Conservation (phyloP, 2,888 invertebrate genomes). For the Melanophora roralis region DNA sequence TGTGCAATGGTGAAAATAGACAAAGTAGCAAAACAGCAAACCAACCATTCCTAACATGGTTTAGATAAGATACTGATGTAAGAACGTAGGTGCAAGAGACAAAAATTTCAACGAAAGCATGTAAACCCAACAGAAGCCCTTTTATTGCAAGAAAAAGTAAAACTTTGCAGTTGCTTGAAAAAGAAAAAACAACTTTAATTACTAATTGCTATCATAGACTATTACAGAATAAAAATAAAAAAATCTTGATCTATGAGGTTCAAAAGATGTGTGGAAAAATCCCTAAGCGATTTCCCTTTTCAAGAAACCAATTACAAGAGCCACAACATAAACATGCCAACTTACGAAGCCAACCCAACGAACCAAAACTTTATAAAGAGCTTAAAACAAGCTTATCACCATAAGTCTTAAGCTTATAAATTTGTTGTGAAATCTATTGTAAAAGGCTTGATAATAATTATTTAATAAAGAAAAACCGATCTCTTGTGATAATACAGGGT, state of each 20-base stretch:
- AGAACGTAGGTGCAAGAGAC: background rate
- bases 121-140: constrained; percentile 45
- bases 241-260: constrained; percentile 23
- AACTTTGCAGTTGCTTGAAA: constrained; percentile 14
- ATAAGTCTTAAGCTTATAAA: too few relatives aligned
- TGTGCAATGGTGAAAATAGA: background rate
- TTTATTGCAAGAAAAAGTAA: constrained; percentile 30
- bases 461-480: too few relatives aligned
- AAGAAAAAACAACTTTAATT: constrained; percentile 64
- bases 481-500: too few relatives aligned
- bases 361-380: too few relatives aligned
- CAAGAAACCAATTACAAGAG: constrained; percentile 42
- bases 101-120: background rate
- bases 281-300: constrained; percentile 65
- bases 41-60: constrained; percentile 2
- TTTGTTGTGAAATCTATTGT: too few relatives aligned
- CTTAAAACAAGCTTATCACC: too few relatives aligned
- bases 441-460: too few relatives aligned
- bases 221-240: constrained; percentile 21
- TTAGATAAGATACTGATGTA: background rate
- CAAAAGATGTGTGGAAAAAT: constrained; percentile 3
- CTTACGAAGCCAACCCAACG: too few relatives aligned
- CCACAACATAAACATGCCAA: constrained; percentile 13
- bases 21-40: background rate
- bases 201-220: constrained; percentile 67